Evolutionary conservation across 2,888 invertebrate genomes (phyloP).

Genomic region (Heliconius sara): DNA sequence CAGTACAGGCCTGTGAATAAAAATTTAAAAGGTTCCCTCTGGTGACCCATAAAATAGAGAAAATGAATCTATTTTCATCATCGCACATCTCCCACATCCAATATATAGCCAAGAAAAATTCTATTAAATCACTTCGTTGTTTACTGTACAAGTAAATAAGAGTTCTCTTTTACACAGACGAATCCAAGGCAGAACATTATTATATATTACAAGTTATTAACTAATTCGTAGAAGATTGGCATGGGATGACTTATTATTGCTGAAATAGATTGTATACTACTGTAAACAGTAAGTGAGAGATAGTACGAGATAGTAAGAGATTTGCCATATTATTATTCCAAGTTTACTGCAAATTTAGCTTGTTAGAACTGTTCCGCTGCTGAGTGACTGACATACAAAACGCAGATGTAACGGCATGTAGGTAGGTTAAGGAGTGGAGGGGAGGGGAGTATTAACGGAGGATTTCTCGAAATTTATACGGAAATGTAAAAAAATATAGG

Average conservation of each 20-base stretch:
- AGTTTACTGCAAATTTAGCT: neutral
- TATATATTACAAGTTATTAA: neutral
- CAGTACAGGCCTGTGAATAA: no score
- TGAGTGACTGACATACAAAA: no score
- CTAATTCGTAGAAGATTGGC: neutral
- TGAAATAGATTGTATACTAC: neutral
- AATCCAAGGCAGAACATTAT: neutral
- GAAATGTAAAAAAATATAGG: no score
- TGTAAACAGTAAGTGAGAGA: no score
- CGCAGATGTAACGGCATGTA: neutral
- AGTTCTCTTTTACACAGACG: neutral
- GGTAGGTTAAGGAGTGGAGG: neutral
- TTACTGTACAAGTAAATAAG: no score
- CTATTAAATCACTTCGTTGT: no score
- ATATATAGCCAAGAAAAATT: no score
- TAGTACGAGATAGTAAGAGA: constrained; percentile 4
- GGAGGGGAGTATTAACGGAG: neutral
- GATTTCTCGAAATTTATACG: neutral
- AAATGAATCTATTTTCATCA: no score
- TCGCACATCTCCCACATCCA: no score
- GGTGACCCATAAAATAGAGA: no score
- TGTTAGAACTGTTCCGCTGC: neutral
- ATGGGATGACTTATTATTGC: neutral
- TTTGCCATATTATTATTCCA: neutral
- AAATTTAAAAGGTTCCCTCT: no score